Conservation (phyloP, 2,113 vertebrate genomes). For the Datnioides undecimradiatus region DNA sequence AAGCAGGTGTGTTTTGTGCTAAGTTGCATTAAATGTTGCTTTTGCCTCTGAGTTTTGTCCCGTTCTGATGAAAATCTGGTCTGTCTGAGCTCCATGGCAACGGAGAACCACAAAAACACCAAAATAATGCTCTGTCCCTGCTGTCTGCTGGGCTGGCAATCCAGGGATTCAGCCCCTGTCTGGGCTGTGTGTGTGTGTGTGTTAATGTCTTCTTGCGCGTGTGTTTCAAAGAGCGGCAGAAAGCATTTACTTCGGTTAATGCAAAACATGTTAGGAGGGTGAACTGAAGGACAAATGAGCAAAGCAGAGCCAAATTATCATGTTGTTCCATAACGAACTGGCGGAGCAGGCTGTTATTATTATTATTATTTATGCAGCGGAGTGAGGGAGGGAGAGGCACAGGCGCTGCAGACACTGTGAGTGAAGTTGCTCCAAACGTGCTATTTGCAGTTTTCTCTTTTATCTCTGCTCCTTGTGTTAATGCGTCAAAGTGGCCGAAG, state of each 20-base stretch:
- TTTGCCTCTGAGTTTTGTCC: neutral
- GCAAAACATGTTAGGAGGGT: neutral
- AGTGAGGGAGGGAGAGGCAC: neutral
- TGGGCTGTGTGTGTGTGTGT: neutral
- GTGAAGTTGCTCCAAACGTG: neutral
- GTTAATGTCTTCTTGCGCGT: neutral
- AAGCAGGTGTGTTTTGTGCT: neutral
- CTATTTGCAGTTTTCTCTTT: neutral
- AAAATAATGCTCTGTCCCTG: neutral
- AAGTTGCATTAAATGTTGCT: neutral
- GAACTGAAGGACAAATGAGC: slow-evolving; percentile 26
- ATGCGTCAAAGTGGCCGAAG: neutral
- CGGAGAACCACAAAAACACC: neutral
- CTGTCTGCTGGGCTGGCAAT: slow-evolving; percentile 17
- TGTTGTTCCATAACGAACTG: neutral
- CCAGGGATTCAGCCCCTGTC: slow-evolving; percentile 4
- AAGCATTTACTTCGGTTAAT: slow-evolving; percentile 7
- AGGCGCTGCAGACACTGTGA: neutral
- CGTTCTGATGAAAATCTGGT: neutral
- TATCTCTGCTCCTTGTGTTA: neutral
- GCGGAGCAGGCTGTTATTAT: neutral
- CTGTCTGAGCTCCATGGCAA: slow-evolving; percentile 32
- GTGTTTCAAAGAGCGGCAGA: neutral
- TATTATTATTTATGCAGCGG: slow-evolving; percentile 14
- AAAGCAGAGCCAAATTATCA: slow-evolving; percentile 10